These are phyloP conservation scores for Ephestia elutella DNA, from an alignment of 1,140 invertebrate genomes.

Conservation along the genomic window DNA sequence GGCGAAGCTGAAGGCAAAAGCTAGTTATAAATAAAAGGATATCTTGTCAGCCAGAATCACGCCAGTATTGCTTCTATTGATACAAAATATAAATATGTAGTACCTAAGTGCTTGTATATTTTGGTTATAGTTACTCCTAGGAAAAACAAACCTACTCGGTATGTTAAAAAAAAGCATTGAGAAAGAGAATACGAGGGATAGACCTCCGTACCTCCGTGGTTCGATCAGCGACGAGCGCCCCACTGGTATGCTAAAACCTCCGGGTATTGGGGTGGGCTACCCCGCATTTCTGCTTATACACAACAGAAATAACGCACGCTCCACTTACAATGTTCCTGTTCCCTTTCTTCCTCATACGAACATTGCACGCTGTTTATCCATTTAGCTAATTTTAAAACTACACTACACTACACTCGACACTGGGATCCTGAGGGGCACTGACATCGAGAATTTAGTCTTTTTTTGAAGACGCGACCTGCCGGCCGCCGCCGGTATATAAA, in stretches of 20 bases:
- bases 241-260: constrained; percentile 47
- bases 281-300: constrained; percentile 55
- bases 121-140: too few relatives aligned
- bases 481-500: constrained; percentile 51
- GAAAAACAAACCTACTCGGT: constrained; percentile 48
- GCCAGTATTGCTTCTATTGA: too few relatives aligned
- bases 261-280: constrained; percentile 50
- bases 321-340: constrained; percentile 69
- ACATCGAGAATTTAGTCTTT: constrained; percentile 61
- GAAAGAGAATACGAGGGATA: constrained; percentile 55
- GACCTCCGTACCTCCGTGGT: constrained; percentile 64
- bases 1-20: too few relatives aligned
- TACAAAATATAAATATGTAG: too few relatives aligned
- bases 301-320: constrained; percentile 53
- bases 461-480: constrained; percentile 53
- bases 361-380: constrained; percentile 68
- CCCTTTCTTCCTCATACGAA: constrained; percentile 72
- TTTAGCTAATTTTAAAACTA: constrained; percentile 70
- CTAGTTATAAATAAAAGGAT: too few relatives aligned
- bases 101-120: too few relatives aligned
- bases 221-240: constrained; percentile 53
- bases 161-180: constrained; percentile 47
- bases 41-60: too few relatives aligned
- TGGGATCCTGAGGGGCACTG: constrained; percentile 52
- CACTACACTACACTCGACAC: constrained; percentile 65